Conservation (phyloP, 2,888 invertebrate species). For the Apamea crenata region DNA sequence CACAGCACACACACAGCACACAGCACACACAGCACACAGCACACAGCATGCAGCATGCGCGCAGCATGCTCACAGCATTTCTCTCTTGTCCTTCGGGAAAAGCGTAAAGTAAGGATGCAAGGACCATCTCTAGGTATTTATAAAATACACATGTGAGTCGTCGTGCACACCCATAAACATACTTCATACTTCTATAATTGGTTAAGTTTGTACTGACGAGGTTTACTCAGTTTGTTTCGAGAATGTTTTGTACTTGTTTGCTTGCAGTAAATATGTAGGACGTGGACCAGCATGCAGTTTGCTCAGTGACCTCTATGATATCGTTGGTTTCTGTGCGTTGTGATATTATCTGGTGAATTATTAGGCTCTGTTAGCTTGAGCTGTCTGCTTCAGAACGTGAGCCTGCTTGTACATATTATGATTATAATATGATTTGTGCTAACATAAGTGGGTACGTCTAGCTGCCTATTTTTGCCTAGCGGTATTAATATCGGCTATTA, state of each 20-base stretch:
- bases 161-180: background rate
- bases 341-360: conserved; percentile 42
- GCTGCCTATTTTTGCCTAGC: background rate
- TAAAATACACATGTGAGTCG: background rate
- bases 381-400: conserved; percentile 30
- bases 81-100: background rate
- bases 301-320: conserved; percentile 33
- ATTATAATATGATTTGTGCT: conserved; percentile 9
- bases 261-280: conserved; percentile 13
- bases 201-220: conserved; percentile 11
- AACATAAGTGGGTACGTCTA: background rate
- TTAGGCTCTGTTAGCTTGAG: conserved; percentile 41
- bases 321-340: conserved; percentile 21
- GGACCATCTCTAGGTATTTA: background rate
- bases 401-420: background rate
- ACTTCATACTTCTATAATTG: conserved; percentile 22
- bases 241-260: conserved; percentile 6
- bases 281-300: conserved; percentile 6
- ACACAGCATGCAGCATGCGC: too few species aligned
- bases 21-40: too few species aligned
- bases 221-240: background rate
- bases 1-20: too few species aligned
- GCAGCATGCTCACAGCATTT: too few species aligned
- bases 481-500: background rate
- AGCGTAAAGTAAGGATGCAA: background rate